These are phyloP conservation scores for Sphaerophoria taeniata DNA, from an alignment of 2,888 invertebrate genomes.

Conservation along the genomic window DNA sequence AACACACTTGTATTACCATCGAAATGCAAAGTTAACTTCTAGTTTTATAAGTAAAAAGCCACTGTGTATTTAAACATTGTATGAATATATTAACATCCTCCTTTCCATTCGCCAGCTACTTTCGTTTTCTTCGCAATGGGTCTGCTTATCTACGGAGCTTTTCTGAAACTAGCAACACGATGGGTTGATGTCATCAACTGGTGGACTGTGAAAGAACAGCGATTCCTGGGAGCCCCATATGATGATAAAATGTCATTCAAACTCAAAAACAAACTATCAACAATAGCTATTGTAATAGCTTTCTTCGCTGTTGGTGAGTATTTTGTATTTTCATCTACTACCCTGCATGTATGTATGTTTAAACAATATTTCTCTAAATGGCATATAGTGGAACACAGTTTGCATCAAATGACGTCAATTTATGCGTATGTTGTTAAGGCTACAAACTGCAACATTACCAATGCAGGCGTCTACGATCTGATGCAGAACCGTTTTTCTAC, in stretches of 20 bases:
- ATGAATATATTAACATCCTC: not conserved
- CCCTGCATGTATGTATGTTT: too few species aligned
- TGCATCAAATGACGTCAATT: conserved; percentile 39
- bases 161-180: conserved; percentile 42
- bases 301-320: too few species aligned
- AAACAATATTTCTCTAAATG: not conserved
- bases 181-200: conserved; percentile 46
- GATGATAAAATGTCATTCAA: conserved; percentile 7
- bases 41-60: conserved; percentile 41
- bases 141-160: conserved; percentile 50
- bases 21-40: conserved; percentile 19
- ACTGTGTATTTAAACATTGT: not conserved
- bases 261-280: conserved; percentile 22
- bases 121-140: conserved; percentile 54
- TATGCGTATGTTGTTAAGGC: conserved; percentile 14
- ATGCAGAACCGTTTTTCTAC: conserved; percentile 21
- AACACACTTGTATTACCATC: not conserved
- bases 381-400: conserved; percentile 55
- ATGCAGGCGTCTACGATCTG: not conserved
- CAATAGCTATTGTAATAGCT: conserved; percentile 30
- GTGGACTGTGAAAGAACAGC: conserved; percentile 61
- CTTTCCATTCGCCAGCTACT: conserved; percentile 29
- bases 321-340: too few species aligned
- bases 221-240: conserved; percentile 45
- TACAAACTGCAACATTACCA: conserved; percentile 44